Base-by-base conservation (phyloP, 2,888 invertebrate genomes). In the Hypercompe scribonia region DNA sequence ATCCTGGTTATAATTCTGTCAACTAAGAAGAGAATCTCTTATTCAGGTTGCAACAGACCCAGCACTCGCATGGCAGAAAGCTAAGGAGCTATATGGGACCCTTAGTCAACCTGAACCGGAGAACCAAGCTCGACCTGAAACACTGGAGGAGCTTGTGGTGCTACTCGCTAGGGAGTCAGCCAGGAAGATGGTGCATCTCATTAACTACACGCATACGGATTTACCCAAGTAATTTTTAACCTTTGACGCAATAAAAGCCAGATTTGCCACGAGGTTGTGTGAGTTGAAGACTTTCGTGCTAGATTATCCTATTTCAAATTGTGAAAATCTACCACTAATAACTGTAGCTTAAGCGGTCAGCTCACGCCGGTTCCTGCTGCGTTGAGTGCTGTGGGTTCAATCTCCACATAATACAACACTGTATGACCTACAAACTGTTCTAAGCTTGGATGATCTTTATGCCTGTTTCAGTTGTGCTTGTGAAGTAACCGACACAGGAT, bases 31-130 rank as follows among this genome's bases (percentile, higher is more conserved):
- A 33, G 1, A 63, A 13, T 7, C 15, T n/a, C 18, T 68, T 54
- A 10, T 31, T 28, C 84, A 98, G 98, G 95, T 98, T 84, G 97
- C 97, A 4, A 98, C 97, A 31, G 98, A 98, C 92, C 98, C 98
- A 0, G 97, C 96, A 78, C 90, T 97, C 73, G 98, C 98, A 1
- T 96, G 97, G 90, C 96, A 97, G 89, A 98, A 98, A 89, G 97
- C 97, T 3, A 97, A 96, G 83, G 97, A 97, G 80, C 90, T 98
- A 66, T 98, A 97, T 97, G 90, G 90, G 1, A 96, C 96, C 61
- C 92, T 98, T 71, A 98, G 98, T 86, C 92, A 96, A 81, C 97
- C 98, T 36, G 98, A 98, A 88, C 98, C 98, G 0, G 98, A 98
- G 92, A 98, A 98, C 93, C 98, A 98, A 92, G 97, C 97, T 7